Evolutionary conservation across 2,113 vertebrate genomes (phyloP), one percentile per base, ranked within the genome.

Genomic region (Amphiprion percula): DNA sequence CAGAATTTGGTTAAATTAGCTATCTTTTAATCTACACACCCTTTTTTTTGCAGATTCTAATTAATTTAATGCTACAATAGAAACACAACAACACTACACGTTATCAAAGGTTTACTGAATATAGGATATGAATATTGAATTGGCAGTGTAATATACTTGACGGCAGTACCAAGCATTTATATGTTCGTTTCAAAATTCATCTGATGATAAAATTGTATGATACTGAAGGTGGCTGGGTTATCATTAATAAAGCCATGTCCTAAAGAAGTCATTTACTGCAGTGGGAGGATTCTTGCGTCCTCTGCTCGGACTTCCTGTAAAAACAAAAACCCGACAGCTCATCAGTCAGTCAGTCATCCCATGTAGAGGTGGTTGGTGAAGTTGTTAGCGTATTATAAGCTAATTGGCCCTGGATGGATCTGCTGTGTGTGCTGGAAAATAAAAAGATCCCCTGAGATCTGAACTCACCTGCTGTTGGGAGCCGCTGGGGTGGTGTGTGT

Each of bases 391-490:
- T 81, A 85, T 92, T 84, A 93, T 83, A 81, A 89, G 88, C 79
- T 93, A 93, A 92, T 92, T 94, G 93, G 88, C 87, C 68, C 73
- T 14, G 90, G 88, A 87, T 64, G 49, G 79, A 91, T 88, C 82
- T 92, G 86, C 91, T 92, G 92, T 66, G 88, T 90, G 84, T 73
- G 92, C 88, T 78, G 88, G 86, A 94, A 93, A 94, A 92, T 92
- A 94, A 92, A 90, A 91, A 94, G 85, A 79, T 90, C 96, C 87
- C 81, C 75, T 77, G 90, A 87, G 90, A 91, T 44, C 24, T 61
- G 53, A 81, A 75, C 77, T 84, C 69, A 78, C 44, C 74, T 84
- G 74, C 74, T 74, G 63, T 12, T 61, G 88, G 86, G 86, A 81
- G 80, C 33, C 9, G 47, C 72, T 78, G 86, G 37, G 49, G 87